Percentiles rank a stretch among this genome's conserved stretches.
These are phyloP conservation scores for Arvicanthis niloticus DNA, from an alignment of 2,113 vertebrate genomes.

Conservation along the genomic window DNA sequence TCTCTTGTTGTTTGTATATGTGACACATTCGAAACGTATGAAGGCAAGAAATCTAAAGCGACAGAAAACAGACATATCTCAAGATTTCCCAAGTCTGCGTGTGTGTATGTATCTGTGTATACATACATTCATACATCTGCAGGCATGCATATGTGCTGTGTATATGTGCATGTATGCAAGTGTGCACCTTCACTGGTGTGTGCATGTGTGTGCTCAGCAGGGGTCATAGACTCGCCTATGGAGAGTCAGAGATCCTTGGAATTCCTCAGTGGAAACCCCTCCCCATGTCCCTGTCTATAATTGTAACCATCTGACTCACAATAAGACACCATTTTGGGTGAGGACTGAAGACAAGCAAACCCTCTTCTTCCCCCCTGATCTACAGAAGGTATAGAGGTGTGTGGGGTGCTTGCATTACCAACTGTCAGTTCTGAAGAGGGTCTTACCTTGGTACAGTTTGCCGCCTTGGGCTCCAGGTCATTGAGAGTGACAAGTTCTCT, in stretches of 20 bases:
- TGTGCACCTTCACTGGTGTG: not conserved
- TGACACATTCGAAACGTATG: not conserved
- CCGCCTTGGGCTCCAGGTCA: constrained; percentile 98
- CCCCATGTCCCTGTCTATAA: not conserved
- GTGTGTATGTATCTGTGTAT: not conserved
- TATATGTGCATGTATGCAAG: not conserved
- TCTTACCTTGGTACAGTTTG: constrained; percentile 99
- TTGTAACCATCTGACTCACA: no score
- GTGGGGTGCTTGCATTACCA: not conserved
- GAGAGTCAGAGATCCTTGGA: not conserved
- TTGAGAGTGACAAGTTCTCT: constrained; percentile 96
- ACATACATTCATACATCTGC: not conserved
- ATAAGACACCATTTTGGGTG: not conserved
- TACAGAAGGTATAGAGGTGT: not conserved
- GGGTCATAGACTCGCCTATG: not conserved
- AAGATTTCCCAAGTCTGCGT: not conserved
- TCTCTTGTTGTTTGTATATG: not conserved
- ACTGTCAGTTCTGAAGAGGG: fast-evolving
- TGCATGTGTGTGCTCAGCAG: not conserved
- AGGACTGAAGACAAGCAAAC: not conserved
- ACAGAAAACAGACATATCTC: not conserved
- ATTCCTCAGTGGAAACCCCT: not conserved
- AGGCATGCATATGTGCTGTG: no score
- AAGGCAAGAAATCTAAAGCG: not conserved
- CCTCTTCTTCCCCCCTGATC: not conserved